Evolutionary conservation across 2,113 vertebrate species (phyloP).

Genomic region (Nannobrachium achirus): DNA sequence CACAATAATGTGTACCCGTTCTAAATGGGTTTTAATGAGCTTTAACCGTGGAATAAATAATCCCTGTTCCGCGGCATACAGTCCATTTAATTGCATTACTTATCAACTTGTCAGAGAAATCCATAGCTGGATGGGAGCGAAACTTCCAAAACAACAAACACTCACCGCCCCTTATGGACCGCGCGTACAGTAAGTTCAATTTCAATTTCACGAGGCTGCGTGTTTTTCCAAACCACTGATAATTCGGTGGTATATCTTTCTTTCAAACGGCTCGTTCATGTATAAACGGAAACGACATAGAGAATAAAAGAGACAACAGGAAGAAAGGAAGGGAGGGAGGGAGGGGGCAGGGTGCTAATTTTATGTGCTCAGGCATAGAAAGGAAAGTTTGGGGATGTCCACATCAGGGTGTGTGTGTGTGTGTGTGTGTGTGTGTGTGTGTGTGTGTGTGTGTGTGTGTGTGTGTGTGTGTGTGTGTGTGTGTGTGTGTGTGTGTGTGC

Average conservation of each 20-base stretch:
- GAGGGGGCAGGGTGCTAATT: not conserved
- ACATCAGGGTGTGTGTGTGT: not conserved
- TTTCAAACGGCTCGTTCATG: constrained; percentile 20
- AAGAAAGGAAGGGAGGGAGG: not conserved
- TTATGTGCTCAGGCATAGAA: too few species aligned
- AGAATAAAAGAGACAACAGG: not conserved
- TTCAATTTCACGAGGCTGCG: too few species aligned
- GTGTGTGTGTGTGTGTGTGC: too few species aligned
- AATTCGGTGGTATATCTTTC: constrained; percentile 29
- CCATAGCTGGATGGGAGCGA: constrained; percentile 22
- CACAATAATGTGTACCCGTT: too few species aligned
- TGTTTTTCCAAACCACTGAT: constrained; percentile 19
- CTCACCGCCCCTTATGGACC: not conserved
- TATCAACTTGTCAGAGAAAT: constrained; percentile 57
- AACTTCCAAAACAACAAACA: constrained; percentile 24
- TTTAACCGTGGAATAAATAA: constrained; percentile 54
- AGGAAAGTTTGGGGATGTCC: constrained; percentile 31
- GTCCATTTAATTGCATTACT: constrained; percentile 55
- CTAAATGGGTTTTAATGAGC: constrained; percentile 19
- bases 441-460: too few species aligned
- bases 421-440: too few species aligned
- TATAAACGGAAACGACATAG: constrained; percentile 5
- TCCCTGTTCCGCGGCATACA: constrained; percentile 36
- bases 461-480: too few species aligned
- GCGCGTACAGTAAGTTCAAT: not conserved